Evolutionary conservation across 1,140 invertebrate species (phyloP), one percentile per base, ranked within the genome.

Genomic region (Heliothis virescens): DNA sequence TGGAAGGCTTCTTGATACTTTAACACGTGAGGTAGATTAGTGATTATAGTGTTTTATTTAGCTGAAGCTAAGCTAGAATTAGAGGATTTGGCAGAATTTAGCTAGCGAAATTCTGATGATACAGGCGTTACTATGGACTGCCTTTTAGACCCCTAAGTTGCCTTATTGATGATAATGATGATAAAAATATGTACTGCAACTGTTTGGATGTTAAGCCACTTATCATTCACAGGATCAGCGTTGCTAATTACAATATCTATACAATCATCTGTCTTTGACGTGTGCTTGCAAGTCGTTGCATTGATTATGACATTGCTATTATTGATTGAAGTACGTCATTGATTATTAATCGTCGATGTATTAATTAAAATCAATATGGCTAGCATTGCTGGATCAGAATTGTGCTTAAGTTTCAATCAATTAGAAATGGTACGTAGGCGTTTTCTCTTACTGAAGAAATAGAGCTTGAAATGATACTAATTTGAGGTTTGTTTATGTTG

Each of bases 391-490:
- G 34, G 34, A 41, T 41, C 34, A 41, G 34, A 41, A 34, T 34
- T 34, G 7, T 34, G 34, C 34, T 41, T 41, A 41, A 41, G 34
- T 9, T 41, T 41, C 34, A 41, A 41, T 41, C 34, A 41, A 41
- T 41, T 5, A 41, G 34, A 41, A 41, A 41, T 41, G 34, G 34
- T 41, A 41, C 34, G 34, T 41, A 9, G 34, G 9, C 34, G 71
- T 60, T 52, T 62, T 75, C 47, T 62, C 73, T 75, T 34, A 5
- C 12, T 62, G 47, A 52, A 50, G 34, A 63, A 63, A 75, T 62
- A 63, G 73, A 75, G 57, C 73, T 34, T 63, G 59, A 63, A 63
- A 75, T 75, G 47, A 11, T 59, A 59, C 57, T 29, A 26, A 75
- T 63, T 75, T 50, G 73, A 50, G 73, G 59, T 75, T 63, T 75